These are phyloP conservation scores for Polymixis lichenea DNA, from an alignment of 2,888 invertebrate genomes.

Conservation along the genomic window DNA sequence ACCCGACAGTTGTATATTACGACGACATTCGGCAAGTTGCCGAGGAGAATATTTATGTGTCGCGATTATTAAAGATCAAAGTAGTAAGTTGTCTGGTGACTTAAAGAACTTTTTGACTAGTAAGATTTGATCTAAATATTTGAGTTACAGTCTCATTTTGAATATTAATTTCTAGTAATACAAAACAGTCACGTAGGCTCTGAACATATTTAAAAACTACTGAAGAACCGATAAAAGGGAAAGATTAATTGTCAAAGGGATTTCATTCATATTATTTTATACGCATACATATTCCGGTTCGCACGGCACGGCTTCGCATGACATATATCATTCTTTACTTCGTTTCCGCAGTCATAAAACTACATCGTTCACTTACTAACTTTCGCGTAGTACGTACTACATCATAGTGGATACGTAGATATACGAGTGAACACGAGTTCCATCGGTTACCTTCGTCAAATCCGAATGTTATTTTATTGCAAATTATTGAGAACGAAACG, in stretches of 20 bases:
- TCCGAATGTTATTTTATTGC: constrained; percentile 2
- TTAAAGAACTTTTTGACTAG: constrained; percentile 2
- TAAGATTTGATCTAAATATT: constrained; percentile 10
- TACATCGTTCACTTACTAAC: constrained; percentile 36
- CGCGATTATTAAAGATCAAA: constrained; percentile 21
- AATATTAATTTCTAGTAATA: constrained; percentile 27
- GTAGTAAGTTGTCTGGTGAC: constrained; percentile 3
- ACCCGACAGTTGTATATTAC: constrained; percentile 21
- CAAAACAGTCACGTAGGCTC: constrained; percentile 44
- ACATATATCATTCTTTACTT: constrained; percentile 45
- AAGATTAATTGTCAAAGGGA: constrained; percentile 39
- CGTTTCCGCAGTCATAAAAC: constrained; percentile 53
- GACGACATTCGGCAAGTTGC: constrained; percentile 21
- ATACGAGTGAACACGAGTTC: neutral
- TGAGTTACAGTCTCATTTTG: neutral
- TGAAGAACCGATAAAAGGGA: constrained; percentile 18
- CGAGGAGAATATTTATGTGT: constrained; percentile 3
- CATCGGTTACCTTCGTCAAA: constrained; percentile 2
- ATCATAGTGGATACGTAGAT: constrained; percentile 3
- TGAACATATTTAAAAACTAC: constrained; percentile 21
- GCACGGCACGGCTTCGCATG: constrained; percentile 55
- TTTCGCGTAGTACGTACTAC: constrained; percentile 12
- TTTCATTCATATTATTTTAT: constrained; percentile 45
- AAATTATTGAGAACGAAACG: neutral
- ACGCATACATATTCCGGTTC: constrained; percentile 40